Conservation (phyloP, 2,113 vertebrate species). For the Periophthalmodon schlosseri region DNA sequence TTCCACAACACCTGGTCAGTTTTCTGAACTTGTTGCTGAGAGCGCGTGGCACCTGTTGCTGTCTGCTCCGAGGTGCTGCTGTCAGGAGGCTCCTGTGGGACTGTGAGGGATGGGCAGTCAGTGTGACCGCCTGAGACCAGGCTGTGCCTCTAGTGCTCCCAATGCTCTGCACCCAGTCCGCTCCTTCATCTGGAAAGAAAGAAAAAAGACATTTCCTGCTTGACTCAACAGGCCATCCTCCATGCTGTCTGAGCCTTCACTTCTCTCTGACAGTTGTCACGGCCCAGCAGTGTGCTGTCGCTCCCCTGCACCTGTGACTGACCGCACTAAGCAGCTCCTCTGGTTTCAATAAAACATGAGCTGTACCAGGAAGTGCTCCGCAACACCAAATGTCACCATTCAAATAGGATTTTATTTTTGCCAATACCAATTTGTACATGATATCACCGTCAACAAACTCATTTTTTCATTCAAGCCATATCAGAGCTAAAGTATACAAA, state of each 20-base stretch:
- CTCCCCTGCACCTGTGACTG: slow-evolving; percentile 58
- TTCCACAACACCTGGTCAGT: slow-evolving; percentile 13
- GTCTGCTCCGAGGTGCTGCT: slow-evolving; percentile 31
- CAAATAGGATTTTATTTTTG: background rate
- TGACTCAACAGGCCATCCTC: slow-evolving; percentile 36
- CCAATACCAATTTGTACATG: background rate
- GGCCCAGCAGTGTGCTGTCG: slow-evolving; percentile 44
- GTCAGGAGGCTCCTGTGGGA: slow-evolving; percentile 52
- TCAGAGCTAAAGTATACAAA: too few species aligned
- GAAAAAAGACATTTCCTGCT: slow-evolving; percentile 50
- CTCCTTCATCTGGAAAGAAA: slow-evolving; percentile 40
- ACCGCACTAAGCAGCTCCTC: slow-evolving; percentile 52
- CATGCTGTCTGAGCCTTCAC: slow-evolving; percentile 52
- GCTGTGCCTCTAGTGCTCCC: slow-evolving; percentile 42
- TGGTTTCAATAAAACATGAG: slow-evolving; percentile 57
- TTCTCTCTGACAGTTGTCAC: slow-evolving; percentile 66
- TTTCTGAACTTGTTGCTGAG: slow-evolving; percentile 19
- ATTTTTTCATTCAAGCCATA: background rate
- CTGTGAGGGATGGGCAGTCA: slow-evolving; percentile 54
- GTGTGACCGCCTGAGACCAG: slow-evolving; percentile 60
- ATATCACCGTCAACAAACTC: background rate
- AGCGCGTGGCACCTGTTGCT: slow-evolving; percentile 57
- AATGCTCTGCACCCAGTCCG: slow-evolving; percentile 17
- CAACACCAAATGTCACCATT: background rate
- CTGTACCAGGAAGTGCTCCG: slow-evolving; percentile 13